Conservation (phyloP, 2,888 invertebrate species). For the Sinotaia quadrata region DNA sequence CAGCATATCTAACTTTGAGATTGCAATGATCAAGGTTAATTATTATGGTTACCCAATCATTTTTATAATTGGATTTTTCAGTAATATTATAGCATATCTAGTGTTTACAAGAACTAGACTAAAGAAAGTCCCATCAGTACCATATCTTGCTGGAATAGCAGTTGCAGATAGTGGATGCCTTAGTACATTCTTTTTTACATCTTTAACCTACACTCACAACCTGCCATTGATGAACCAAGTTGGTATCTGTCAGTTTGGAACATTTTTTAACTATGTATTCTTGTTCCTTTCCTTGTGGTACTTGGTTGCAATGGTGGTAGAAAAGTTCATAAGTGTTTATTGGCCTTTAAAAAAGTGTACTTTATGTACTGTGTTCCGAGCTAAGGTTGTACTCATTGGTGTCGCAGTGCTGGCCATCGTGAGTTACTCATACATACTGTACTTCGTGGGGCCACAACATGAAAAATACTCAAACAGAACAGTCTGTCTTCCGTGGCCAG, state of each 20-base stretch:
- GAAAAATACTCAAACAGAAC: background rate
- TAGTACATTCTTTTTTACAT: constrained; percentile 70
- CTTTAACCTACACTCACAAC: constrained; percentile 18
- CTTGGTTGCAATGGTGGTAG: constrained; percentile 52
- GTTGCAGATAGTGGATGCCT: constrained; percentile 84
- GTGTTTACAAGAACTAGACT: constrained; percentile 84
- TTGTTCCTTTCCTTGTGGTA: constrained; percentile 61
- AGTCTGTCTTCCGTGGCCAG: constrained; percentile 34
- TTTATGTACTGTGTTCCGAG: constrained; percentile 64
- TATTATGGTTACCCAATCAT: constrained; percentile 81
- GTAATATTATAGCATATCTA: constrained; percentile 82
- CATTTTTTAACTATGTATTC: constrained; percentile 77
- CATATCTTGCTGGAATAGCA: constrained; percentile 84
- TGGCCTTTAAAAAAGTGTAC: constrained; percentile 54
- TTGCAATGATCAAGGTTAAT: constrained; percentile 34
- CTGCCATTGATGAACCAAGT: constrained; percentile 58
- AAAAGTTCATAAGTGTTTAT: constrained; percentile 58
- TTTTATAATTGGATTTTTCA: constrained; percentile 81
- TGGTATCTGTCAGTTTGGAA: constrained; percentile 81
- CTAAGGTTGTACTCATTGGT: constrained; percentile 60
- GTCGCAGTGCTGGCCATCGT: constrained; percentile 53
- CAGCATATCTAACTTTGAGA: too few species aligned
- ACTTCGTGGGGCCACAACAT: constrained; percentile 47
- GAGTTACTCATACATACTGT: constrained; percentile 61
- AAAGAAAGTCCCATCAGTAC: constrained; percentile 82